These are phyloP conservation scores for Cantharis nigra DNA, from an alignment of 2,888 invertebrate species.

Conservation along the genomic window DNA sequence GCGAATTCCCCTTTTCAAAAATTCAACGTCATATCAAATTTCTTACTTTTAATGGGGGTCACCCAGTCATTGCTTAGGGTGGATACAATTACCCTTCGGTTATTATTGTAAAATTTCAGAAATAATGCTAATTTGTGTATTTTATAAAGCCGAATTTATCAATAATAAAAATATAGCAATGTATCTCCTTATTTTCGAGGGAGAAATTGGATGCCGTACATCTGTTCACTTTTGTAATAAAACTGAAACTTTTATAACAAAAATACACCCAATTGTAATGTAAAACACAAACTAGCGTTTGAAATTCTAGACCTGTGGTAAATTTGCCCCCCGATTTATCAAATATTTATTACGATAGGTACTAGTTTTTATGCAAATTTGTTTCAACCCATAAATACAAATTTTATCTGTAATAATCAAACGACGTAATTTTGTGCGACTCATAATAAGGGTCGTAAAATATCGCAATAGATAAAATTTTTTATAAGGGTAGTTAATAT, in stretches of 20 bases:
- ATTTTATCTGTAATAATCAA: background rate
- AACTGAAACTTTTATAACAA: background rate
- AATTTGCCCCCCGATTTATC: background rate
- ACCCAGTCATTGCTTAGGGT: background rate
- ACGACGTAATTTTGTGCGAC: background rate
- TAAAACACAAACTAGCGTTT: background rate
- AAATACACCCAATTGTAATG: background rate
- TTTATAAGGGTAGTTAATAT: background rate
- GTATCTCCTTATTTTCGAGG: background rate
- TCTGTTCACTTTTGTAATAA: conserved; percentile 2
- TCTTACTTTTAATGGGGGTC: background rate
- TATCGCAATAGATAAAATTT: background rate
- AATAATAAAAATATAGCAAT: background rate
- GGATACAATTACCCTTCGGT: background rate
- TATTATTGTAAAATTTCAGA: background rate
- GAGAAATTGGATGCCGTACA: conserved; percentile 11
- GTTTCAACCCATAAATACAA: background rate
- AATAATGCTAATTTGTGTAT: conserved; percentile 15
- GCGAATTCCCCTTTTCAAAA: background rate
- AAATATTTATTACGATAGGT: background rate
- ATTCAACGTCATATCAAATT: background rate
- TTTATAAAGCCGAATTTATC: conserved; percentile 1
- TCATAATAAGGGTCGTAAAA: background rate
- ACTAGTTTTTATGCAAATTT: background rate
- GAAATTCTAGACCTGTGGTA: background rate